These are phyloP conservation scores for Ectobius pallidus DNA, from an alignment of 2,888 invertebrate species.

Conservation along the genomic window DNA sequence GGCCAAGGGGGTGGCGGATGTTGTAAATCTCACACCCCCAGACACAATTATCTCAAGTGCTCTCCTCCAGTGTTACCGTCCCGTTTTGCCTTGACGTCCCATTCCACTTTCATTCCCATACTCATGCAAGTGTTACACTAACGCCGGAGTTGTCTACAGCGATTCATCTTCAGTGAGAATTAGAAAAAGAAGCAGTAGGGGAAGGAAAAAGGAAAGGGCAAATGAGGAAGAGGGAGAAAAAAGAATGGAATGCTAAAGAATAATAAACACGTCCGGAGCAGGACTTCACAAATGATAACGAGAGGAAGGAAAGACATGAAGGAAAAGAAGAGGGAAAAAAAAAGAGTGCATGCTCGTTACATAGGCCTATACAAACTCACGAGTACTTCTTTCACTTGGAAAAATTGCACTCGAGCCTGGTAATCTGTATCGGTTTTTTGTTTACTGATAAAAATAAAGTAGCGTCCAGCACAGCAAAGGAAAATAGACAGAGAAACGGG, in stretches of 20 bases:
- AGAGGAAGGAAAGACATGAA: conserved; percentile 25
- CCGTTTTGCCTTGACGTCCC: too few relatives aligned
- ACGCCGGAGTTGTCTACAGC: not conserved
- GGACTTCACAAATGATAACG: conserved; percentile 32
- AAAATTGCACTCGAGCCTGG: too few relatives aligned
- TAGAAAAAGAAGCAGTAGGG: not conserved
- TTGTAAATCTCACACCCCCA: conserved; percentile 38
- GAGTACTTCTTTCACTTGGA: not conserved
- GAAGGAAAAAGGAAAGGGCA: conserved; percentile 8
- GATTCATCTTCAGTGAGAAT: conserved; percentile 18
- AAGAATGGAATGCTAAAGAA: conserved; percentile 22
- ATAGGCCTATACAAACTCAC: not conserved
- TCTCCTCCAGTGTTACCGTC: not conserved
- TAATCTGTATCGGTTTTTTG: too few relatives aligned
- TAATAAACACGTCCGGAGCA: conserved; percentile 36
- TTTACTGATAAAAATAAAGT: too few relatives aligned
- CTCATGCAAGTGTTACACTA: too few relatives aligned
- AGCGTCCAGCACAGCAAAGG: too few relatives aligned
- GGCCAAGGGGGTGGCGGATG: conserved; percentile 26
- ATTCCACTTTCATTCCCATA: too few relatives aligned
- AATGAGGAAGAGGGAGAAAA: not conserved
- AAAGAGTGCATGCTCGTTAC: not conserved
- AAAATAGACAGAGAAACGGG: too few relatives aligned
- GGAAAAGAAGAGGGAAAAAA: conserved; percentile 7
- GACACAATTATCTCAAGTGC: conserved; percentile 39